These are phyloP conservation scores for Brachyopa scutellaris DNA, from an alignment of 2,888 invertebrate species.

Conservation along the genomic window DNA sequence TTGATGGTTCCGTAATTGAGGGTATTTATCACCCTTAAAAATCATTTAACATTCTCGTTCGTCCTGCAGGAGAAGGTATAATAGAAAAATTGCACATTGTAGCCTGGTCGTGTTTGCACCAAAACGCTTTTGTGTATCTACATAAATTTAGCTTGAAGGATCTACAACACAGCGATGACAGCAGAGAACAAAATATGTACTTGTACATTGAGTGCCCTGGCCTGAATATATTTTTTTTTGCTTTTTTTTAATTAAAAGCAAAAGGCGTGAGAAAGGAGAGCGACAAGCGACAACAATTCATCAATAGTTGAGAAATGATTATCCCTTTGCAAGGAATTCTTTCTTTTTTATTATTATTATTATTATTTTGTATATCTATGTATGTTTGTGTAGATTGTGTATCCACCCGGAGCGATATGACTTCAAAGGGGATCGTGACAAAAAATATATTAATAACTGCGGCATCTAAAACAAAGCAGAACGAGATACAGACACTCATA, in stretches of 20 bases:
- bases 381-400: not conserved
- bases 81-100: slow-evolving; percentile 63
- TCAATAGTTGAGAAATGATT: slow-evolving; percentile 57
- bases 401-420: slow-evolving; percentile 46
- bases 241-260: slow-evolving; percentile 18
- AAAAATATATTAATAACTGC: slow-evolving; percentile 50
- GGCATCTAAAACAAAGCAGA: slow-evolving; percentile 55
- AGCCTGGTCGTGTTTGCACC: slow-evolving; percentile 3
- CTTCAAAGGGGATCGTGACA: slow-evolving; percentile 52
- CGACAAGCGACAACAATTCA: slow-evolving; percentile 48
- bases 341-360: not conserved
- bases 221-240: not conserved
- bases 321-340: slow-evolving; percentile 30
- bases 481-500: slow-evolving; percentile 2
- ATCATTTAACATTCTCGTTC: slow-evolving; percentile 57
- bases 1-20: slow-evolving; percentile 59
- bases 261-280: slow-evolving; percentile 10
- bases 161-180: slow-evolving; percentile 33
- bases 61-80: slow-evolving; percentile 22
- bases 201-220: not conserved
- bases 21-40: slow-evolving; percentile 65
- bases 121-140: not conserved
- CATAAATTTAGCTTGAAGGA: slow-evolving; percentile 23
- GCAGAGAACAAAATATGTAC: slow-evolving; percentile 10
- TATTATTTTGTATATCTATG: no score